These are phyloP conservation scores for Melanotaenia nigrans DNA, from an alignment of 2,797 vertebrate species.

Conservation along the genomic window DNA sequence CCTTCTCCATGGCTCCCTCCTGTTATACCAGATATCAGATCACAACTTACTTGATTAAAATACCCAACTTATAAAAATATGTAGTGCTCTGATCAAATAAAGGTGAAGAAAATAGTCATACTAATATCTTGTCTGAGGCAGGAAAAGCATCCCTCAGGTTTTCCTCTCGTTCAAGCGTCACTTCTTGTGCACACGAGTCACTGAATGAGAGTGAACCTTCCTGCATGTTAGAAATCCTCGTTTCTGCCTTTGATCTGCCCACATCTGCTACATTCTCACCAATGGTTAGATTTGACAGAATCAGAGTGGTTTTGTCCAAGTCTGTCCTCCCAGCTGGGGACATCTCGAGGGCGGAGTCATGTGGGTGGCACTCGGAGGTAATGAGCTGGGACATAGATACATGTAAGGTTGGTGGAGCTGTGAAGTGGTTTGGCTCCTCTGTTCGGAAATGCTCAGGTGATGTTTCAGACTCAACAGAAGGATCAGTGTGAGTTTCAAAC, in stretches of 20 bases:
- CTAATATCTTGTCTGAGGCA: slow-evolving; percentile 65
- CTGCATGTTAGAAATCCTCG: background rate
- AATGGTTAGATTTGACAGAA: slow-evolving; percentile 22
- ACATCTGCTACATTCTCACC: background rate
- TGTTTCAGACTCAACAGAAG: slow-evolving; percentile 36
- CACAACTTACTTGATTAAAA: background rate
- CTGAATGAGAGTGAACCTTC: background rate
- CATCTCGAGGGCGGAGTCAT: slow-evolving; percentile 43
- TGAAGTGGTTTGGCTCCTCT: slow-evolving; percentile 27
- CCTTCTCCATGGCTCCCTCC: slow-evolving; percentile 78
- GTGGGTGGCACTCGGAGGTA: slow-evolving; percentile 48
- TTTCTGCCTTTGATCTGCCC: slow-evolving; percentile 20
- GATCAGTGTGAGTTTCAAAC: background rate
- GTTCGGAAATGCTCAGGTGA: slow-evolving; percentile 65
- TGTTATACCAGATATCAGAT: slow-evolving; percentile 48
- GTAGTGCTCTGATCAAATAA: background rate
- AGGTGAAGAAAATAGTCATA: slow-evolving; percentile 22
- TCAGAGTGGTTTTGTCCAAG: slow-evolving; percentile 16
- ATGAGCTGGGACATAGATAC: slow-evolving; percentile 70
- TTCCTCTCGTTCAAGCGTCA: slow-evolving; percentile 31
- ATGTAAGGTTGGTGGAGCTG: background rate
- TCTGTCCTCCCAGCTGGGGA: slow-evolving; percentile 15
- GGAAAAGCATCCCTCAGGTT: slow-evolving; percentile 35
- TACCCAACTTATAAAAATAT: background rate
- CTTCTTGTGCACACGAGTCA: background rate